A percentile compares a stretch with the other conserved stretches of the same genome.
These are phyloP conservation scores for Ametastegia equiseti DNA, from an alignment of 2,888 invertebrate species.

Conservation along the genomic window DNA sequence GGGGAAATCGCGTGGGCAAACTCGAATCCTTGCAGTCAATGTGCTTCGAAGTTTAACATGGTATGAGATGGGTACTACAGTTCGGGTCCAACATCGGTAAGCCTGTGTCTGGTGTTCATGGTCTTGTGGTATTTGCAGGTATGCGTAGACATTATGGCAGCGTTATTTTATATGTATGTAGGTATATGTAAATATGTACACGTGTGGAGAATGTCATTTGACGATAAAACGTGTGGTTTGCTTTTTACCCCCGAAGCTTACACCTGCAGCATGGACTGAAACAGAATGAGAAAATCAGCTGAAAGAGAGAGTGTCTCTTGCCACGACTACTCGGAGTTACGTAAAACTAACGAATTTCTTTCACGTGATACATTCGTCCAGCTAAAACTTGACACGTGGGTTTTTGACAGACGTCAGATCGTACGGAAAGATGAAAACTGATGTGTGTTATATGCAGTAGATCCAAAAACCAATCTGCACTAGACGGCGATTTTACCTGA, in stretches of 20 bases:
- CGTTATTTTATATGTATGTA: no score
- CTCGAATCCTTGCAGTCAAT: background rate
- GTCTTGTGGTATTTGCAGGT: background rate
- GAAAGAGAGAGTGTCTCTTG: slow-evolving; percentile 10
- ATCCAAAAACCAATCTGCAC: no score
- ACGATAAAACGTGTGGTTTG: no score
- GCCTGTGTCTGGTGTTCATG: background rate
- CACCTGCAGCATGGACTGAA: background rate
- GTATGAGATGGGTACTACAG: no score
- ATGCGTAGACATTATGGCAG: no score
- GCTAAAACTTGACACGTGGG: background rate
- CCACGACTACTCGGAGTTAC: background rate
- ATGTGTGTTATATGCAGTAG: no score
- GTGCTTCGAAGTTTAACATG: background rate
- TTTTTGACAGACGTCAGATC: background rate
- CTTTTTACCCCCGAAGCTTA: background rate
- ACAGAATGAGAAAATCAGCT: background rate
- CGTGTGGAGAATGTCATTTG: no score
- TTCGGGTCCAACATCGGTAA: no score
- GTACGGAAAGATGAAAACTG: no score
- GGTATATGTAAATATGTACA: no score
- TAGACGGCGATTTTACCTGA: no score
- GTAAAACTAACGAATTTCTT: background rate
- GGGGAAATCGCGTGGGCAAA: slow-evolving; percentile 11
- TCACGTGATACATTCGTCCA: background rate